A percentile compares a stretch with the other conserved stretches of the same genome.
These are phyloP conservation scores for Cheilosia urbana DNA, from an alignment of 2,888 invertebrate species.

Conservation along the genomic window DNA sequence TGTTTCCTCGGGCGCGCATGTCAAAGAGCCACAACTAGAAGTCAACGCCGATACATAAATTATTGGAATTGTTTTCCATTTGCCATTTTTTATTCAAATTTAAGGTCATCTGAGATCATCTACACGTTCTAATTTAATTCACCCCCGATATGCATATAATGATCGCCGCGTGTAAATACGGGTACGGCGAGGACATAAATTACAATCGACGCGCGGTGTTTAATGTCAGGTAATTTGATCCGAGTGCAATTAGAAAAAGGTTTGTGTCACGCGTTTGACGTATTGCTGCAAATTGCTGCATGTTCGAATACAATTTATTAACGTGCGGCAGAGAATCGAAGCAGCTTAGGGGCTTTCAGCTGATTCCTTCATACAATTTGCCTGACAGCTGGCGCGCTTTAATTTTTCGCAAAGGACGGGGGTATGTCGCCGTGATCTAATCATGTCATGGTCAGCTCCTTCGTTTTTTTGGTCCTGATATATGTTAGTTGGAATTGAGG, in stretches of 20 bases:
- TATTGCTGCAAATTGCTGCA: constrained; percentile 67
- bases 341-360: neutral
- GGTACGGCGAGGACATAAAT: constrained; percentile 57
- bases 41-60: constrained; percentile 65
- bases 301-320: constrained; percentile 8
- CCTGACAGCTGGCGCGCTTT: constrained; percentile 34
- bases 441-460: constrained; percentile 28
- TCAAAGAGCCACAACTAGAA: constrained; percentile 36
- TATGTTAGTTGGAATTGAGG: too few relatives aligned
- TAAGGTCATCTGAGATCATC: constrained; percentile 75
- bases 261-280: constrained; percentile 65
- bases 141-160: constrained; percentile 50
- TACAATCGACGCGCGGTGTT: constrained; percentile 51
- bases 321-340: neutral
- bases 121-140: constrained; percentile 65
- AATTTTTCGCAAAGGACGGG: neutral
- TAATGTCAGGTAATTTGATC: constrained; percentile 63
- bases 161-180: constrained; percentile 23
- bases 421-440: neutral
- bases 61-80: constrained; percentile 31
- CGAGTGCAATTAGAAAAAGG: constrained; percentile 58
- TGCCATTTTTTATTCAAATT: constrained; percentile 47
- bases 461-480: too few relatives aligned
- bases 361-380: constrained; percentile 18
- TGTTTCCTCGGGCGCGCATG: constrained; percentile 47